Evolutionary conservation across 2,888 invertebrate genomes (phyloP).

Genomic region (Caenorhabditis panamensis): DNA sequence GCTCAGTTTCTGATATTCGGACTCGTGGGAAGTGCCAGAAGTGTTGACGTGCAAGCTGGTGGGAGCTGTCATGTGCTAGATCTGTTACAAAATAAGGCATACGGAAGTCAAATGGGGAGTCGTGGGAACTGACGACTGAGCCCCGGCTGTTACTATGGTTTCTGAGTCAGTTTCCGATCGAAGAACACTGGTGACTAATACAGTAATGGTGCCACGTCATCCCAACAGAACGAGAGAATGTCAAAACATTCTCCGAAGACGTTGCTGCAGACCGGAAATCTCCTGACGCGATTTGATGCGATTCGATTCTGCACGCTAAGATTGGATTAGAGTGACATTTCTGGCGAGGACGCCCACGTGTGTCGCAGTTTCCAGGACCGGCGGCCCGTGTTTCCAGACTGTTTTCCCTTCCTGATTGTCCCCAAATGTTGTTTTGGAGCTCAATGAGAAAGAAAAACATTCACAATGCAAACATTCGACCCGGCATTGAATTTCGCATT

Average conservation of each 20-base stretch:
- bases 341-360: conserved; percentile 19
- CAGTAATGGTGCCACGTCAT: conserved; percentile 8
- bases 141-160: neutral
- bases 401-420: conserved; percentile 27
- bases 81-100: neutral
- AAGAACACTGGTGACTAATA: neutral
- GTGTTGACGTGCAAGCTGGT: conserved; percentile 11
- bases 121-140: neutral
- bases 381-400: neutral
- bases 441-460: conserved; percentile 29
- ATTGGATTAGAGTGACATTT: conserved; percentile 23
- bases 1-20: conserved; percentile 26
- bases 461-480: conserved; percentile 27
- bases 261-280: conserved; percentile 6
- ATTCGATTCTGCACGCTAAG: conserved; percentile 4
- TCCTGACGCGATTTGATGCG: conserved; percentile 11
- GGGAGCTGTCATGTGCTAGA: conserved; percentile 29
- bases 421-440: conserved; percentile 35
- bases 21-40: conserved; percentile 12
- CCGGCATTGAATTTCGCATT: conserved; percentile 6
- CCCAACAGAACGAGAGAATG: neutral
- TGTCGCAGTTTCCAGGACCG: neutral
- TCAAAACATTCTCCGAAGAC: neutral
- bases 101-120: neutral
- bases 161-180: neutral